Evolutionary conservation across 2,888 invertebrate genomes (phyloP), one percentile per base, ranked within the genome.

Genomic region (Synanthedon myopaeformis): DNA sequence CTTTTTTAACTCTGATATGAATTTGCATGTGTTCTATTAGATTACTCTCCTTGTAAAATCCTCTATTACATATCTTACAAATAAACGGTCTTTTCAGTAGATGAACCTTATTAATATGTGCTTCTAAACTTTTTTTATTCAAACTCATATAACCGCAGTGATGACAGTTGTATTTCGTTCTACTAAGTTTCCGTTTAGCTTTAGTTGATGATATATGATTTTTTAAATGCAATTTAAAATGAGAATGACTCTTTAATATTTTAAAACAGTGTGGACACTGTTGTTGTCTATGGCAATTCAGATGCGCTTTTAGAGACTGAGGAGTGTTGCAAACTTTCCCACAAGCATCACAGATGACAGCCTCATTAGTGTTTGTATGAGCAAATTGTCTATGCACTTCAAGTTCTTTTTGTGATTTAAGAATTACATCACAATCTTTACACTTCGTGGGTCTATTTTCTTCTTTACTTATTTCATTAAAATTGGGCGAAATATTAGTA

Each of bases 81-180:
- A 61, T 54, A 53, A 66, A 70, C 0, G 80, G 79, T 49, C 72
- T 61, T 3, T 64, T 57, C 28, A 66, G 56, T 35, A 79, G 63
- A 61, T 82, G 81, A 0, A 58, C 56, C 59, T 75, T 80, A 52
- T 81, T 79, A 1, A 67, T 68, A 56, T 82, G 82, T 0, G 74
- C 77, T 54, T 77, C 67, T 8, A 81, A 57, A 10, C 70, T 70
- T 5, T 57, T 57, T 56, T 75, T 79, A 57, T 70, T 72, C 0
- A 67, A 14, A 19, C 70, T 74, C 53, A 55, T 62, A 51, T 76
- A 81, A 2, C 60, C 53, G 59, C 81, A 82, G 3, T 59, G 35
- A 45, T 59, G 59, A 53, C 81, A 81, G 12, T 53, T 56, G 41
- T 72, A 64, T 42, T 61, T 61, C 42, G 58, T 62, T 17, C 56